Evolutionary conservation across 2,888 invertebrate species (phyloP).

Genomic region (Junonia oenone): DNA sequence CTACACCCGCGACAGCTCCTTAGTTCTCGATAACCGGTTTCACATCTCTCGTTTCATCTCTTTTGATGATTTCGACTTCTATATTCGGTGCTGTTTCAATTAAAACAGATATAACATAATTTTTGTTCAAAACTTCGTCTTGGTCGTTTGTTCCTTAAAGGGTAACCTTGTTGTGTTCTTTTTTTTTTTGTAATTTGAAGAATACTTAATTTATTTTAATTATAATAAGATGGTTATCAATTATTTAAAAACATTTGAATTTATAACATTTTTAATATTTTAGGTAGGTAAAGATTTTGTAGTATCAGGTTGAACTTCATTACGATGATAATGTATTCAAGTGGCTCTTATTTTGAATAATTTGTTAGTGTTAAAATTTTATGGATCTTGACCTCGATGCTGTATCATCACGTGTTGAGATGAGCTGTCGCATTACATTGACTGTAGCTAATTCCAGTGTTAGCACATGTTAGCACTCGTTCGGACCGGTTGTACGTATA

Average conservation of each 20-base stretch:
- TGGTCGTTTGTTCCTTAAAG: neutral
- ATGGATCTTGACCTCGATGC: neutral
- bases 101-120: neutral
- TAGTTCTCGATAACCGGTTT: conserved; percentile 7
- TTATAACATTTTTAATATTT: too few species aligned
- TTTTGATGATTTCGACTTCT: neutral
- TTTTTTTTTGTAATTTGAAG: neutral
- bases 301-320: too few species aligned
- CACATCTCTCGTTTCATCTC: conserved; percentile 4
- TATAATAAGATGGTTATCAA: too few species aligned
- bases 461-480: conserved; percentile 3
- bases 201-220: neutral
- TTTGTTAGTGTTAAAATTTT: neutral
- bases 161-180: neutral
- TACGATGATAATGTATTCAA: too few species aligned
- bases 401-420: conserved; percentile 5
- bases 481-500: conserved; percentile 1
- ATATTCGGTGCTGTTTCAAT: neutral
- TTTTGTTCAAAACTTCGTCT: neutral
- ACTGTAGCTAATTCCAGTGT: conserved; percentile 5
- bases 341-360: neutral
- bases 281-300: too few species aligned
- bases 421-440: neutral
- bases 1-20: conserved; percentile 5
- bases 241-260: too few species aligned